phyloP scores from a whole-genome alignment of 2,797 vertebrate genomes.

The Brotula barbata region DNA sequence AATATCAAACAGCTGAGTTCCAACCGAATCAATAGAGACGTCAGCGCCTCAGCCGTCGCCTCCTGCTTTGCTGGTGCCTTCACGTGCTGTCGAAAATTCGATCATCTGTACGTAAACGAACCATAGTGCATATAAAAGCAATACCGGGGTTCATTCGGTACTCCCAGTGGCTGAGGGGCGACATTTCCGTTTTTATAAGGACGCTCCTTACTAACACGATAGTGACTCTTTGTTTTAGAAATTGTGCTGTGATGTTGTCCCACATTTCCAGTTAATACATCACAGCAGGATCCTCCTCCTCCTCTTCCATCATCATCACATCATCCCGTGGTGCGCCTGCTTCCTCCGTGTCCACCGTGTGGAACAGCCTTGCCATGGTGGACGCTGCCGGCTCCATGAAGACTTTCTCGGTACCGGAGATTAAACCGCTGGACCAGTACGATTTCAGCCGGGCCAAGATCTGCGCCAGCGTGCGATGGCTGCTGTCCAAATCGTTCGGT shows the following conservation, averaged over 20 bases:
- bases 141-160: too few species aligned
- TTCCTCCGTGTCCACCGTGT: slow-evolving; percentile 34
- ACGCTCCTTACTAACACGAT: too few species aligned
- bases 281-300: slow-evolving; percentile 26
- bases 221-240: neutral
- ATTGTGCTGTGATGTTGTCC: neutral
- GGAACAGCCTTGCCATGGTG: slow-evolving; percentile 76
- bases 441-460: slow-evolving; percentile 84
- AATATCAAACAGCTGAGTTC: too few species aligned
- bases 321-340: slow-evolving; percentile 26
- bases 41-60: too few species aligned
- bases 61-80: neutral
- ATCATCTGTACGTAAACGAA: too few species aligned
- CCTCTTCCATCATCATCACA: slow-evolving; percentile 16
- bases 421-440: slow-evolving; percentile 88
- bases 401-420: slow-evolving; percentile 85
- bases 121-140: neutral
- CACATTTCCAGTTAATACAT: slow-evolving; percentile 22
- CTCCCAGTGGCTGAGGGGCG: slow-evolving; percentile 17
- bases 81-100: neutral
- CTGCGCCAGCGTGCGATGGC: slow-evolving; percentile 87
- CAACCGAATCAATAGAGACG: too few species aligned
- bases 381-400: slow-evolving; percentile 76
- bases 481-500: slow-evolving; percentile 83
- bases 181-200: slow-evolving; percentile 5